A percentile compares a stretch with the other conserved stretches of the same genome.
Evolutionary conservation across 2,888 invertebrate genomes (phyloP).

Genomic region (Bedellia somnulentella): DNA sequence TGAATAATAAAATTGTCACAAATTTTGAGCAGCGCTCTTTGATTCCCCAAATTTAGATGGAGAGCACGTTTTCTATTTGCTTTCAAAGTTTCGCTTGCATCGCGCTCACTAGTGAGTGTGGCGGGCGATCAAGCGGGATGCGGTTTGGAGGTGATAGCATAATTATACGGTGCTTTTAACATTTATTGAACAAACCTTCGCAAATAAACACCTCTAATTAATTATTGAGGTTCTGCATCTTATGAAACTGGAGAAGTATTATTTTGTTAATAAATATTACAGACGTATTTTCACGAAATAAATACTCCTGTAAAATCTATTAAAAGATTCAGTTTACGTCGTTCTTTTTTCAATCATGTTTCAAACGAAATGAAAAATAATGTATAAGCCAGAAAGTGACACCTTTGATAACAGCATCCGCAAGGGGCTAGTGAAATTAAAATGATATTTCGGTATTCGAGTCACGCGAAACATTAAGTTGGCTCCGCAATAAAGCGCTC

Average conservation of each 20-base stretch:
- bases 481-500: conserved; percentile 47
- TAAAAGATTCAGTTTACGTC: conserved; percentile 40
- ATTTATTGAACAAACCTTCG: too few species aligned
- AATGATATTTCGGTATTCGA: conserved; percentile 53
- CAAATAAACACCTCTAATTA: too few species aligned
- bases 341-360: conserved; percentile 48
- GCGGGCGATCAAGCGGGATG: too few species aligned
- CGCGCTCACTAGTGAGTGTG: not conserved
- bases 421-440: conserved; percentile 47
- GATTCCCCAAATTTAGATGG: conserved; percentile 15
- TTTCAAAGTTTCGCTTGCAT: not conserved
- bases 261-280: too few species aligned
- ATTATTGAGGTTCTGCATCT: too few species aligned
- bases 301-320: too few species aligned
- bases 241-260: too few species aligned
- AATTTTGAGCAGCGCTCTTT: conserved; percentile 26
- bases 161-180: too few species aligned
- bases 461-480: conserved; percentile 59
- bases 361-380: conserved; percentile 55
- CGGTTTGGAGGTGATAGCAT: too few species aligned
- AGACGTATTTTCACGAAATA: too few species aligned
- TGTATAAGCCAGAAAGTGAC: conserved; percentile 41
- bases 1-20: conserved; percentile 41
- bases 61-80: conserved; percentile 6
- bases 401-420: conserved; percentile 21